These are phyloP conservation scores for Halesus radiatus DNA, from an alignment of 1,140 invertebrate genomes.

Conservation along the genomic window DNA sequence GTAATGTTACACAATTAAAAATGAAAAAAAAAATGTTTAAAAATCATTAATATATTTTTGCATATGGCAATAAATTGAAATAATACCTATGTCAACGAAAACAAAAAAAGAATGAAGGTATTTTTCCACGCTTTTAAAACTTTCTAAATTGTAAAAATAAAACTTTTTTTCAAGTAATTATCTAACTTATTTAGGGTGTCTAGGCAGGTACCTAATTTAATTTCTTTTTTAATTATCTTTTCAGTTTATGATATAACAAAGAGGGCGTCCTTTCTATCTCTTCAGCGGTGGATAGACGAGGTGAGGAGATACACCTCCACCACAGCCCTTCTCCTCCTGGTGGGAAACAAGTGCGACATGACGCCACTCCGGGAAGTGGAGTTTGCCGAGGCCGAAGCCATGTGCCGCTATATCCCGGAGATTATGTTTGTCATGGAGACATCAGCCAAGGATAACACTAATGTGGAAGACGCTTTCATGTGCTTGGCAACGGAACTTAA, in stretches of 20 bases:
- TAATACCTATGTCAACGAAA: no score
- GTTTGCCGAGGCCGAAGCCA: constrained; percentile 84
- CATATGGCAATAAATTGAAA: no score
- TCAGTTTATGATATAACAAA: constrained; percentile 96
- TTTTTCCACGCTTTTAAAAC: no score
- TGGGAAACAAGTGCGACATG: constrained; percentile 94
- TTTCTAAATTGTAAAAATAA: no score
- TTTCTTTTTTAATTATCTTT: constrained; percentile 59
- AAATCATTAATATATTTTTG: no score
- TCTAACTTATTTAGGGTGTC: no score
- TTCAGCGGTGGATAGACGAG: constrained; percentile 95
- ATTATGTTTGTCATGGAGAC: constrained; percentile 90
- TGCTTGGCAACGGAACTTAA: constrained; percentile 90
- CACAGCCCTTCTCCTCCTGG: constrained; percentile 89
- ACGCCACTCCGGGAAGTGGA: constrained; percentile 86
- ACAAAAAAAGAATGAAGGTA: no score
- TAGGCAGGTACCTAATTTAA: background rate
- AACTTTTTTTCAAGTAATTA: no score
- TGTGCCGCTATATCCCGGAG: constrained; percentile 88
- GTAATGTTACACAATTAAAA: no score
- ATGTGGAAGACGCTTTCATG: constrained; percentile 92
- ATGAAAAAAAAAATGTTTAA: no score
- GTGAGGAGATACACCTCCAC: constrained; percentile 92
- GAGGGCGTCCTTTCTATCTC: constrained; percentile 87
- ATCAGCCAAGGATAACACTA: constrained; percentile 94